These are phyloP conservation scores for Meghimatium bilineatum DNA, from an alignment of 2,888 invertebrate species.

Conservation along the genomic window DNA sequence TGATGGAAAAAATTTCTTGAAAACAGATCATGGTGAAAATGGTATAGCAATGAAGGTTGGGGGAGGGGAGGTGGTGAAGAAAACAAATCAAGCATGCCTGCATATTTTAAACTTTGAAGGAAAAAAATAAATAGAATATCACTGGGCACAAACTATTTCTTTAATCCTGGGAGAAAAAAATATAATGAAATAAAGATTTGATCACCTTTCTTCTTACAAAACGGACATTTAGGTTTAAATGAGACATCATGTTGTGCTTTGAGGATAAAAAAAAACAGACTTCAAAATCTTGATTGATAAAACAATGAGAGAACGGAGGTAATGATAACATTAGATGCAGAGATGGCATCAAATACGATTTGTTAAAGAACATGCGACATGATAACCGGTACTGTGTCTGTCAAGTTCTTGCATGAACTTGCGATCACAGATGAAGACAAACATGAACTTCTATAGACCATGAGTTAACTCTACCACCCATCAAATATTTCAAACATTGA, in stretches of 20 bases:
- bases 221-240: slow-evolving; percentile 35
- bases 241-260: slow-evolving; percentile 31
- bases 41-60: neutral
- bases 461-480: too few relatives aligned
- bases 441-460: too few relatives aligned
- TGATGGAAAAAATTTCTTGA: neutral
- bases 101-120: slow-evolving; percentile 7
- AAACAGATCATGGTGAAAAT: slow-evolving; percentile 33
- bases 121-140: slow-evolving; percentile 24
- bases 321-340: neutral
- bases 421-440: neutral
- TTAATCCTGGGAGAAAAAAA: slow-evolving; percentile 12
- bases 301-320: neutral
- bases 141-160: slow-evolving; percentile 27
- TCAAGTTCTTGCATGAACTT: neutral
- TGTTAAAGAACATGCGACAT: slow-evolving; percentile 24
- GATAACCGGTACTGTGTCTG: neutral
- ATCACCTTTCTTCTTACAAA: slow-evolving; percentile 36
- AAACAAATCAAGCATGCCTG: slow-evolving; percentile 28
- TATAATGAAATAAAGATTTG: neutral
- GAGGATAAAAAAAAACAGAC: slow-evolving; percentile 1
- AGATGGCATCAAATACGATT: neutral
- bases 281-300: slow-evolving; percentile 17
- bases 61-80: neutral
- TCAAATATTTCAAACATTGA: too few relatives aligned